Conservation (phyloP, 2,797 vertebrate genomes). For the Rhinogobio ventralis region DNA sequence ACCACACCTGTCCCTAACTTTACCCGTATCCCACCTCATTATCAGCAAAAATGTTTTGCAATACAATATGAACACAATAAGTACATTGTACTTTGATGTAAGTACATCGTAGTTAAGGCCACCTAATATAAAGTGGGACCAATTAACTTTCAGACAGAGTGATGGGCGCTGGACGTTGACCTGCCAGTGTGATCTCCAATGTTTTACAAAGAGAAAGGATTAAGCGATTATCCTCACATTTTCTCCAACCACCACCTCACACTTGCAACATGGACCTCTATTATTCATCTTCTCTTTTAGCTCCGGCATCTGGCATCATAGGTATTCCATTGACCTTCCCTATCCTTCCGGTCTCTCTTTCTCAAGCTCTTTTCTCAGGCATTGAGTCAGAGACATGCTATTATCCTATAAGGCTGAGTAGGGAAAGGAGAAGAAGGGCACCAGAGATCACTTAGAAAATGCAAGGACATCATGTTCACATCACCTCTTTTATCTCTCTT, state of each 20-base stretch:
- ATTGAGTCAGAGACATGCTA: constrained; percentile 58
- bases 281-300: constrained; percentile 36
- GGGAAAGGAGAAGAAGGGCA: constrained; percentile 50
- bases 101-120: too few species aligned
- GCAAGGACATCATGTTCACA: constrained; percentile 56
- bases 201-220: neutral
- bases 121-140: too few species aligned
- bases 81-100: too few species aligned
- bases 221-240: constrained; percentile 8
- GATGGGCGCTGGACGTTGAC: neutral
- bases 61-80: too few species aligned
- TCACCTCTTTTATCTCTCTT: constrained; percentile 38
- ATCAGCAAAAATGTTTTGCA: too few species aligned
- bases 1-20: too few species aligned
- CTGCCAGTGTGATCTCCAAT: neutral
- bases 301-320: neutral
- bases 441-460: constrained; percentile 54
- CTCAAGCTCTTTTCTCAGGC: constrained; percentile 43
- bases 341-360: constrained; percentile 30
- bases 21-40: too few species aligned
- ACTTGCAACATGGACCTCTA: neutral
- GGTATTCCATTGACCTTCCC: constrained; percentile 48
- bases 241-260: neutral
- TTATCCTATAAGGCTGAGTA: constrained; percentile 55
- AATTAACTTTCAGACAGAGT: neutral